Conservation (phyloP, 2,797 vertebrate species). For the Liparis tanakae region DNA sequence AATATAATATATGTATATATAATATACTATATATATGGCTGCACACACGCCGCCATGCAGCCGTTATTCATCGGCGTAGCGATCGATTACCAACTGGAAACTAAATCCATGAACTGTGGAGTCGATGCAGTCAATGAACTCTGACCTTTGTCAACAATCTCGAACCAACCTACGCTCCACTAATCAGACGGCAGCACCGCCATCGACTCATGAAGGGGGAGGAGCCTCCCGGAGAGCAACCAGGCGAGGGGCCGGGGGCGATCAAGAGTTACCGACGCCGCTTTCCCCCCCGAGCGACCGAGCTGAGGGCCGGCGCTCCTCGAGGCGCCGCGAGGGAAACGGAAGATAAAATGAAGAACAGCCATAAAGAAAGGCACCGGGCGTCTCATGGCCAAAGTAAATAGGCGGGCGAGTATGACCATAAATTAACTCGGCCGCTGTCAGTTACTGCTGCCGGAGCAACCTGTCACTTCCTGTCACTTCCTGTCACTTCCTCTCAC, state of each 20-base stretch:
- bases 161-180: constrained; percentile 25
- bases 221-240: constrained; percentile 19
- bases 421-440: constrained; percentile 45
- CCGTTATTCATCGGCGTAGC: constrained; percentile 70
- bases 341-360: neutral
- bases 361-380: constrained; percentile 13
- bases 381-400: constrained; percentile 48
- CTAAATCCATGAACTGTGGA: constrained; percentile 69
- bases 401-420: constrained; percentile 33
- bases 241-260: constrained; percentile 9
- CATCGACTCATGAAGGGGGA: constrained; percentile 25
- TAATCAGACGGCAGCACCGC: constrained; percentile 61
- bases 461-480: constrained; percentile 48
- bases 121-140: constrained; percentile 70
- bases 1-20: no score
- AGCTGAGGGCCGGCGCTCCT: constrained; percentile 61
- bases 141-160: constrained; percentile 66
- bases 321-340: constrained; percentile 54
- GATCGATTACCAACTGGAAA: constrained; percentile 72
- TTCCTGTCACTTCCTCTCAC: no score
- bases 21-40: no score
- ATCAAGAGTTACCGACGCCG: constrained; percentile 50
- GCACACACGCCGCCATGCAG: constrained; percentile 15
- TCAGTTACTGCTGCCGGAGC: constrained; percentile 41
- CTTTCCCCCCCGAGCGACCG: constrained; percentile 62